These are phyloP conservation scores for Sphaeridia pumilis DNA, from an alignment of 2,888 invertebrate species.

Conservation along the genomic window DNA sequence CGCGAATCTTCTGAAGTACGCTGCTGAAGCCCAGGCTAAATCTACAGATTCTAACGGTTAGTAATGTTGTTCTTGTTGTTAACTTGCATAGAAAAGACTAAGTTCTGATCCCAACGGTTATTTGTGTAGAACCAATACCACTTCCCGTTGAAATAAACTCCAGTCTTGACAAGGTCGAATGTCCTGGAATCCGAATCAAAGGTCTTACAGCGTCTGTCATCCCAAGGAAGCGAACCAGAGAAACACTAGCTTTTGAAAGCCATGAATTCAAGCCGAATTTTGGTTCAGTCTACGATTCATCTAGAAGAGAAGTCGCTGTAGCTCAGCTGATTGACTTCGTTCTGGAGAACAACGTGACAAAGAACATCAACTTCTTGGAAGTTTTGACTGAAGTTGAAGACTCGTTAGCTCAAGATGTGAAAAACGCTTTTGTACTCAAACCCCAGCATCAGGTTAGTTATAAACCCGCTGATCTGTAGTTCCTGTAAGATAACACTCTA, in stretches of 20 bases:
- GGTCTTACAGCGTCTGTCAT: constrained; percentile 67
- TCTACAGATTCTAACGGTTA: not conserved
- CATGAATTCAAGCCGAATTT: constrained; percentile 3
- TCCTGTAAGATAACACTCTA: no score
- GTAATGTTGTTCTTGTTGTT: not conserved
- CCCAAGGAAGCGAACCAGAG: constrained; percentile 53
- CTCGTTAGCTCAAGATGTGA: not conserved
- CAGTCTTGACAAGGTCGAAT: constrained; percentile 45
- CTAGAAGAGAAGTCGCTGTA: not conserved
- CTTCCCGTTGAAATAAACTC: constrained; percentile 44
- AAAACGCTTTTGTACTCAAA: not conserved
- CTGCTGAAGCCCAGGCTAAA: not conserved
- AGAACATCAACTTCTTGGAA: constrained; percentile 37
- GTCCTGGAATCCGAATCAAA: constrained; percentile 64
- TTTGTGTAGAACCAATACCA: not conserved
- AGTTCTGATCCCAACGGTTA: no score
- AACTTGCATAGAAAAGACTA: no score
- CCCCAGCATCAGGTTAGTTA: constrained; percentile 1
- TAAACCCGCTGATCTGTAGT: no score
- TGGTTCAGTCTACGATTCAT: no score
- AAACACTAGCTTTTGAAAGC: constrained; percentile 64
- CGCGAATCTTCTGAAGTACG: not conserved
- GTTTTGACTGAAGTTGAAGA: not conserved
- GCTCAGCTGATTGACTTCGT: constrained; percentile 36
- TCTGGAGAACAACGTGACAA: constrained; percentile 39